phyloP scores from a whole-genome alignment of 2,888 invertebrate genomes.

The Ichneumon xanthorius region DNA sequence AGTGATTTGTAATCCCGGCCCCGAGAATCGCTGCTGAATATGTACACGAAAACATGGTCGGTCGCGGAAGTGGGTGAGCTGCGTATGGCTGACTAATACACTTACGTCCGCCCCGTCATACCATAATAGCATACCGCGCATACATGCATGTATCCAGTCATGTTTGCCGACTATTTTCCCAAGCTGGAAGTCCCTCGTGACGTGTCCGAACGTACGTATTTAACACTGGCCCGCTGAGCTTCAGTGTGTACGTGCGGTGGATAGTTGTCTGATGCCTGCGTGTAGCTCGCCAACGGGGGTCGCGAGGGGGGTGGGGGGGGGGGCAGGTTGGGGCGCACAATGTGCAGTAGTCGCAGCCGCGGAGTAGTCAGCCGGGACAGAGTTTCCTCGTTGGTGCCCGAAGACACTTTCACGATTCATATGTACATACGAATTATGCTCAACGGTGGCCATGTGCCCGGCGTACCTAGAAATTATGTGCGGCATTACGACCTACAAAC shows the following conservation, averaged over 20 bases:
- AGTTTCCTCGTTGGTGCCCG: conserved; percentile 47
- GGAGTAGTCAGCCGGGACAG: conserved; percentile 55
- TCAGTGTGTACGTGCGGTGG: conserved; percentile 7
- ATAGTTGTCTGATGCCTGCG: neutral
- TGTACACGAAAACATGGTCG: conserved; percentile 35
- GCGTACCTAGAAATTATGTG: conserved; percentile 61
- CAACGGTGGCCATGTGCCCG: conserved; percentile 44
- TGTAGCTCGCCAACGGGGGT: neutral
- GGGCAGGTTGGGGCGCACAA: no score
- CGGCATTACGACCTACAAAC: conserved; percentile 50
- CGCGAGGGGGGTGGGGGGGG: neutral
- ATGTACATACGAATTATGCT: conserved; percentile 61
- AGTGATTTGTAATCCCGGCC: conserved; percentile 63
- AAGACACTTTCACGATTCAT: conserved; percentile 61
- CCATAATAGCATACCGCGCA: conserved; percentile 34
- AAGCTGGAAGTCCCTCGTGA: conserved; percentile 58
- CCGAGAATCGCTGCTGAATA: conserved; percentile 58
- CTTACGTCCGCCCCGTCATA: conserved; percentile 38
- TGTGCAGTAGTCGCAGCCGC: conserved; percentile 25
- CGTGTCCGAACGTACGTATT: conserved; percentile 61
- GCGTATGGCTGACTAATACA: conserved; percentile 21
- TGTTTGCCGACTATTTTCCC: conserved; percentile 60
- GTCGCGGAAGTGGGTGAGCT: neutral
- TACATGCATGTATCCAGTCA: conserved; percentile 19
- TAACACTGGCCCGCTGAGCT: conserved; percentile 51